Conservation (phyloP, 2,113 vertebrate genomes). For the Pseudorhombus dupliciocellatus region DNA sequence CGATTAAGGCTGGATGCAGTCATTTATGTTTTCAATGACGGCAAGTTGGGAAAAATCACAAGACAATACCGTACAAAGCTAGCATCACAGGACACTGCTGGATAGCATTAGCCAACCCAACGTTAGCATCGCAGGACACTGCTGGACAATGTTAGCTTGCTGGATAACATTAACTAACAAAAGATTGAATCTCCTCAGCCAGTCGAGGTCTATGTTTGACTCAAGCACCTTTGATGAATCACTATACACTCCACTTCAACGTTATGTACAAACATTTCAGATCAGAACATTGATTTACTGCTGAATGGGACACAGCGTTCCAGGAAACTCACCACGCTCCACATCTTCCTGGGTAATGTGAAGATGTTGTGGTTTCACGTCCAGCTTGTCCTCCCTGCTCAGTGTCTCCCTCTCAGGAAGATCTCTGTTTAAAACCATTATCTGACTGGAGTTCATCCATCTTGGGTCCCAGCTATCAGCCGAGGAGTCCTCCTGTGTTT, state of each 20-base stretch:
- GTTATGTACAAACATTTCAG: constrained; percentile 15
- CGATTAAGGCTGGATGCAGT: neutral
- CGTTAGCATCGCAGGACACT: neutral
- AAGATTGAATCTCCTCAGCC: neutral
- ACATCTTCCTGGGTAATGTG: constrained; percentile 22
- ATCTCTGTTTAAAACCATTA: constrained; percentile 67
- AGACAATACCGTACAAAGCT: neutral
- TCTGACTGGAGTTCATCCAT: constrained; percentile 64
- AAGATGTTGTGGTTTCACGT: constrained; percentile 55
- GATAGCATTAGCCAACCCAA: neutral
- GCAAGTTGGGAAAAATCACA: neutral
- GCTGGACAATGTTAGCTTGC: neutral
- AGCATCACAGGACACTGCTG: neutral
- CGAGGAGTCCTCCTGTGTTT: constrained; percentile 52
- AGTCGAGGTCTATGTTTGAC: neutral
- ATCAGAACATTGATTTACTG: constrained; percentile 15
- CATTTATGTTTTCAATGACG: neutral
- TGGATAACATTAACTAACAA: neutral
- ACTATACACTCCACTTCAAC: constrained; percentile 3
- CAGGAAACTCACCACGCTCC: constrained; percentile 6
- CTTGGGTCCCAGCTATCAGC: constrained; percentile 36
- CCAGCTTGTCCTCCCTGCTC: constrained; percentile 56
- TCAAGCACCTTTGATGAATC: neutral
- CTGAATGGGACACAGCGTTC: neutral
- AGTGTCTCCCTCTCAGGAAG: constrained; percentile 52